These are phyloP conservation scores for Melitaea cinxia DNA, from an alignment of 1,140 invertebrate species.

Conservation along the genomic window DNA sequence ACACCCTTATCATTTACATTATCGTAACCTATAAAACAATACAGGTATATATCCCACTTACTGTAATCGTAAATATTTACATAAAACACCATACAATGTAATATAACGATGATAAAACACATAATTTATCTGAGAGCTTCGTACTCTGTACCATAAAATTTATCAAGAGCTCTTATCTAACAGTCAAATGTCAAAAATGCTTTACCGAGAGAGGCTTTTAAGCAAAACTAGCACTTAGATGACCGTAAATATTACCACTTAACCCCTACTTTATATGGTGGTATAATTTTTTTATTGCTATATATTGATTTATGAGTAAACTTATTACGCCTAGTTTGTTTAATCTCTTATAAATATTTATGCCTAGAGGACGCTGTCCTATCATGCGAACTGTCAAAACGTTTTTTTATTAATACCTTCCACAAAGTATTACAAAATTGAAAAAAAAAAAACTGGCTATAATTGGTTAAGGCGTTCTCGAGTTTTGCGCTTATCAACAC, in stretches of 20 bases:
- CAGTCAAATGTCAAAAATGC: neutral
- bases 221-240: constrained; percentile 15
- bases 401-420: too few species aligned
- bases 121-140: neutral
- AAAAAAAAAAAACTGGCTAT: too few species aligned
- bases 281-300: constrained; percentile 10
- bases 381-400: too few species aligned
- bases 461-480: too few species aligned
- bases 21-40: neutral
- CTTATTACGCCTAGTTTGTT: too few species aligned
- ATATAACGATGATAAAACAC: neutral
- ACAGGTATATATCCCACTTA: neutral
- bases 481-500: too few species aligned
- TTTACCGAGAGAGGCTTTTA: constrained; percentile 1
- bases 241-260: constrained; percentile 17
- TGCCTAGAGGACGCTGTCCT: too few species aligned
- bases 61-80: neutral
- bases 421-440: too few species aligned
- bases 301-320: constrained; percentile 4
- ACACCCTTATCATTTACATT: too few species aligned
- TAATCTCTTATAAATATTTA: too few species aligned
- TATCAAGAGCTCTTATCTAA: neutral
- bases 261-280: constrained; percentile 1
- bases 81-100: neutral
- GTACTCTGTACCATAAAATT: neutral